Conservation (phyloP, 2,888 invertebrate genomes). For the Andrena trimmerana region DNA sequence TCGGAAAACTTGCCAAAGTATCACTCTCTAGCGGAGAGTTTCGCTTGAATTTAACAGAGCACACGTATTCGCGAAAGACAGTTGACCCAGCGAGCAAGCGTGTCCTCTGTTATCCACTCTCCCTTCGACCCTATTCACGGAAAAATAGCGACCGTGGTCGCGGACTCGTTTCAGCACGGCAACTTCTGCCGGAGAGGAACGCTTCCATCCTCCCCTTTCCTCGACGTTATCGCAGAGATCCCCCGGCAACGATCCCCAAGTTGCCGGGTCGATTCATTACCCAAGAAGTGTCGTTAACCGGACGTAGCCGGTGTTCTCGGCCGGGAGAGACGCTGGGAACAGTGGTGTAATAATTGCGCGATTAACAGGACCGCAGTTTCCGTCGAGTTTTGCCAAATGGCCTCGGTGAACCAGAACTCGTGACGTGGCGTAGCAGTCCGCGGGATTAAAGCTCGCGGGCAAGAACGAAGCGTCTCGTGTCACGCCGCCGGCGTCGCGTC, state of each 20-base stretch:
- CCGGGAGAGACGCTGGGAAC: constrained; percentile 2
- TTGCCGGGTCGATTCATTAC: constrained; percentile 40
- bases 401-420: constrained; percentile 28
- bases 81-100: too few species aligned
- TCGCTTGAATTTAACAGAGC: not conserved
- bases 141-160: too few species aligned
- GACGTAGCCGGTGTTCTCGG: constrained; percentile 23
- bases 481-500: not conserved
- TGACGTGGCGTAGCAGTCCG: constrained; percentile 11
- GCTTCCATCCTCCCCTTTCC: not conserved
- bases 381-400: constrained; percentile 51
- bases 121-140: too few species aligned
- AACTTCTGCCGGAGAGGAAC: too few species aligned
- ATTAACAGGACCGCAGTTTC: constrained; percentile 54
- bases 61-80: too few species aligned
- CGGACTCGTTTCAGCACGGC: too few species aligned
- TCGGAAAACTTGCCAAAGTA: constrained; percentile 15
- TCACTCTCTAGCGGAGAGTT: not conserved
- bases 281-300: constrained; percentile 53
- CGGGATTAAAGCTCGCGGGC: constrained; percentile 49
- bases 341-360: constrained; percentile 52
- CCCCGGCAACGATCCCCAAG: constrained; percentile 9
- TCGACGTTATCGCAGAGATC: not conserved
- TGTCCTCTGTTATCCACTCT: too few species aligned
- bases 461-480: constrained; percentile 32